Evolutionary conservation across 23 tunicate species (phyloP), one percentile per base, ranked within the genome.

Genomic region (Ciona savignyi): DNA sequence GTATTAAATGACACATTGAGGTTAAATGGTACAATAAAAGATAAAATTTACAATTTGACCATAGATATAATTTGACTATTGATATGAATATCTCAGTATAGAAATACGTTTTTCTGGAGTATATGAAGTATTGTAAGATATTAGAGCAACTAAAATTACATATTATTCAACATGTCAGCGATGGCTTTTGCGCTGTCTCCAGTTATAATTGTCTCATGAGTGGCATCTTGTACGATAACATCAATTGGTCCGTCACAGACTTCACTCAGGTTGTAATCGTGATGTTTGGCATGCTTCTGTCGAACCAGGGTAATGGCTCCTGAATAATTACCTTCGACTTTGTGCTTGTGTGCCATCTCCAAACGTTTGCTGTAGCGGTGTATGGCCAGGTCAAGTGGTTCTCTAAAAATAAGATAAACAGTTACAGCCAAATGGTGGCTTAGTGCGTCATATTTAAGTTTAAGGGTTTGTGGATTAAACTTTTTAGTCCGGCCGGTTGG

Each of bases 241-340:
- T 33, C 34, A 2, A 70, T 24, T 24, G 22, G 22, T 24, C 74
- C 74, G 19, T 70, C 74, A 15, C 74, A 70, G 22, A 70, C 74
- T 51, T 70, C 74, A 70, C 74, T 2, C 1, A 70, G 74, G 21
- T 33, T 29, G 27, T 70, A 70, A 33, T 70, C 74, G 25, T n/a
- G 74, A 32, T 51, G 34, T 33, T 11, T 33, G 2, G 74, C n/a
- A 2, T 70, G 51, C 56, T 70, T 70, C 56, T 70, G 74, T 33
- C 34, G 33, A 3, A 70, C 56, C 30, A 70, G 56, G 2, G 51
- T 70, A 1, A 70, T 24, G 74, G 33, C 34, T 1, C 74, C 74
- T 1, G 56, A 56, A 33, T 70, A 70, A 33, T 56, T 51, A 33
- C 35, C 34, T 3, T 32, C 34, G 56, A 70, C 25, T 56, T 27